Evolutionary conservation across 1,140 invertebrate genomes (phyloP).

Genomic region (Phocides pigmalion): DNA sequence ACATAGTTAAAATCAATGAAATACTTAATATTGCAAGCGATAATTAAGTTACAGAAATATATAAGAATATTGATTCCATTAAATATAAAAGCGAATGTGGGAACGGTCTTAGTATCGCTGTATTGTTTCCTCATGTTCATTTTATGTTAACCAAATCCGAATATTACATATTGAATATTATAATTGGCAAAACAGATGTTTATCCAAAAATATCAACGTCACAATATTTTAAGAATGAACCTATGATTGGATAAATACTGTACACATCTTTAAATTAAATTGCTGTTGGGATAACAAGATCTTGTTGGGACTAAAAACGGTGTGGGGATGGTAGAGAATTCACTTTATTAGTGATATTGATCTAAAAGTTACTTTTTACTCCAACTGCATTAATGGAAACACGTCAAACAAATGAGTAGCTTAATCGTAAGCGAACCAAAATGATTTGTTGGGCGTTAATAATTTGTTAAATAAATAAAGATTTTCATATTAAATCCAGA

Average conservation of each 20-base stretch:
- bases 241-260: conserved; percentile 27
- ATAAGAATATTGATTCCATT: neutral
- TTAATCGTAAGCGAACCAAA: too few relatives aligned
- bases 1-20: too few relatives aligned
- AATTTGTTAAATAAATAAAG: too few relatives aligned
- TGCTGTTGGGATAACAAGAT: conserved; percentile 15
- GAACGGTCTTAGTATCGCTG: conserved; percentile 40
- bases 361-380: too few relatives aligned
- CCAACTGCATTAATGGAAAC: neutral
- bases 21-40: too few relatives aligned
- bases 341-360: too few relatives aligned
- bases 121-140: conserved; percentile 40
- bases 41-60: too few relatives aligned
- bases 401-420: neutral
- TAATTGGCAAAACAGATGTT: conserved; percentile 20
- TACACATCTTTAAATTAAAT: neutral
- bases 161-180: neutral
- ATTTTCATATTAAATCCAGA: too few relatives aligned
- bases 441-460: too few relatives aligned
- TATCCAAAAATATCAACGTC: conserved; percentile 35
- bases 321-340: too few relatives aligned
- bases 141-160: conserved; percentile 31
- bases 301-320: neutral
- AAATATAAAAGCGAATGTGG: conserved; percentile 24
- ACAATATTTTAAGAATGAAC: conserved; percentile 6